Evolutionary conservation across 2,888 invertebrate species (phyloP), one percentile per base, ranked within the genome.

Genomic region (Lepidocyrtoides sp.): DNA sequence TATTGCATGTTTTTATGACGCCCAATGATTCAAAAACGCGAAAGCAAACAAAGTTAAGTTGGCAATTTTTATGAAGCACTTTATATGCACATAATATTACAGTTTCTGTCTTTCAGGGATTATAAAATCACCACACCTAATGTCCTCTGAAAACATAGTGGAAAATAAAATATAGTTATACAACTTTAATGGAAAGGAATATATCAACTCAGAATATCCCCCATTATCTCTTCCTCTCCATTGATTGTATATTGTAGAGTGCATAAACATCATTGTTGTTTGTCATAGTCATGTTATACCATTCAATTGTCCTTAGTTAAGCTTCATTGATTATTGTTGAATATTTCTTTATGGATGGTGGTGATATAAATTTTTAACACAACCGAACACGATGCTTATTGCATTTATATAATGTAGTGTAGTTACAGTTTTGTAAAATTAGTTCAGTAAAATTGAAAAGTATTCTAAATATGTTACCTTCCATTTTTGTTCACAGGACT

Each of bases 401-500:
- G 63, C 0, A 29, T 29, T 29, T 26, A 26, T 29, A 29, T 29
- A 29, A 12, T 8, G 48, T 14, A 44, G 0, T 32, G 23, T 14
- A 44, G 10, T 20, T n/a, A n/a, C n/a, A n/a, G 41, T 72, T 41
- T 14, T 20, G 44, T 72, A 72, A 36, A 36, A 63, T 29, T 17
- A 69, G 36, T 36, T 36, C 14, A 36, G 36, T 36, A n/a, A 69
- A 69, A 69, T 69, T 69, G 66, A 41, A 69, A 72, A 72, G 41
- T 17, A 72, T 17, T 41, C 72, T 44, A 72, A 77, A 17, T 41
- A 41, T 69, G 48, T 41, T 85, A 12, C 20, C 17, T 75, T 81
- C 72, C 85, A 69, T 63, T 90, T 81, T 75, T 54, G 29, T 75
- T 88, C 86, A n/a, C 81, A 93, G 93, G 93, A 66, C 91, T 93